A percentile compares a stretch with the other conserved stretches of the same genome.
Conservation (phyloP, 1,140 invertebrate species). For the Lepidostoma basale region DNA sequence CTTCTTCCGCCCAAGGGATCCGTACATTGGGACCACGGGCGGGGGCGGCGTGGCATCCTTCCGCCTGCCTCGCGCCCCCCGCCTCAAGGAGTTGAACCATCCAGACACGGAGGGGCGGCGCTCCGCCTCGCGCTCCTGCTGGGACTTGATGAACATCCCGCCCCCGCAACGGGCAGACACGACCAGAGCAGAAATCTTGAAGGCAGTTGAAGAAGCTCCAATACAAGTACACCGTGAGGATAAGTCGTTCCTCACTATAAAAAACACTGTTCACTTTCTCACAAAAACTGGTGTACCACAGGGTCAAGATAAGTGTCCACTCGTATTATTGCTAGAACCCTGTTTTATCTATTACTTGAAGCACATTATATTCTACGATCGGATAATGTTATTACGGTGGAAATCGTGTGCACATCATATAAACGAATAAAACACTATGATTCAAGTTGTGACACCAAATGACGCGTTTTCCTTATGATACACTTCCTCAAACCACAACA, state of each 20-base stretch:
- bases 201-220: not conserved
- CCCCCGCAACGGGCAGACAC: conserved; percentile 19
- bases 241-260: too few relatives aligned
- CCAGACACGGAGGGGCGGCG: conserved; percentile 68
- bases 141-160: conserved; percentile 61
- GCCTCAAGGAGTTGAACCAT: conserved; percentile 78
- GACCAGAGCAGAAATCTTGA: conserved; percentile 22
- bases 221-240: not conserved
- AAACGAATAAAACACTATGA: too few relatives aligned
- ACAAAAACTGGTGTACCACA: not conserved
- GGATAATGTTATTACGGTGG: too few relatives aligned
- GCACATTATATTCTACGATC: too few relatives aligned
- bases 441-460: too few relatives aligned
- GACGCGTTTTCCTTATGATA: too few relatives aligned
- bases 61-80: conserved; percentile 58
- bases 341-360: too few relatives aligned
- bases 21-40: conserved; percentile 48
- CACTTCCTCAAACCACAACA: too few relatives aligned
- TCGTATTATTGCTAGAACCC: too few relatives aligned
- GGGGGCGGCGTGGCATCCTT: conserved; percentile 50
- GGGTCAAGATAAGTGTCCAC: too few relatives aligned
- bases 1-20: conserved; percentile 57
- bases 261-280: too few relatives aligned
- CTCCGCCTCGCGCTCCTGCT: conserved; percentile 54
- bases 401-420: too few relatives aligned